phyloP scores from a whole-genome alignment of 2,888 invertebrate genomes.

The Synergus laeviventris region DNA sequence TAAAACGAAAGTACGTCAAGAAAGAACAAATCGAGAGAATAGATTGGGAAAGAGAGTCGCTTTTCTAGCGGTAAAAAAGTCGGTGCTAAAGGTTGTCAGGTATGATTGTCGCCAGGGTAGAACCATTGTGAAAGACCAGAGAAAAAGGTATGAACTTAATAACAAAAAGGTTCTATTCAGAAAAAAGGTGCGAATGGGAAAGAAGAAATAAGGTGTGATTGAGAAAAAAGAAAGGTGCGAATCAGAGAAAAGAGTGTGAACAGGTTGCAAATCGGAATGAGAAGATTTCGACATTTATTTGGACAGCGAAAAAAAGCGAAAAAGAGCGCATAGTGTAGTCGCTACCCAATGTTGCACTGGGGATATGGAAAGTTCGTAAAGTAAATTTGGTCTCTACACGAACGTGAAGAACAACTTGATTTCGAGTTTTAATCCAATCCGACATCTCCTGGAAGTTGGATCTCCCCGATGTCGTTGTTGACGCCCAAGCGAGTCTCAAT shows the following conservation, averaged over 20 bases:
- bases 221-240: background rate
- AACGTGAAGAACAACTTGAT: conserved; percentile 65
- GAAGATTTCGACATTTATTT: conserved; percentile 24
- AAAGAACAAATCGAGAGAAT: conserved; percentile 36
- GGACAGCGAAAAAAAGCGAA: conserved; percentile 20
- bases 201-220: conserved; percentile 12
- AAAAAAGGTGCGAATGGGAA: conserved; percentile 4
- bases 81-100: conserved; percentile 25
- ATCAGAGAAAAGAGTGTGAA: conserved; percentile 14
- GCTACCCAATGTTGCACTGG: conserved; percentile 41
- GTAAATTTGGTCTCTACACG: conserved; percentile 66
- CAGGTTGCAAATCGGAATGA: background rate
- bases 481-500: conserved; percentile 42
- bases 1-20: conserved; percentile 29
- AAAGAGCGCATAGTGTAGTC: background rate
- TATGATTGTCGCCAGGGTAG: conserved; percentile 4
- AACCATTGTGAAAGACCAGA: conserved; percentile 9
- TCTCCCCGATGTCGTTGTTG: conserved; percentile 45
- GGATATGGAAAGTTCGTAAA: conserved; percentile 69
- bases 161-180: conserved; percentile 10
- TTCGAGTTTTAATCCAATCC: conserved; percentile 71
- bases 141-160: conserved; percentile 12
- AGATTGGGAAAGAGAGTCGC: background rate
- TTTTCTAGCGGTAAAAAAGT: conserved; percentile 16
- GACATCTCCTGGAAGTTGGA: conserved; percentile 51